Evolutionary conservation across 2,113 vertebrate species (phyloP), one percentile per base, ranked within the genome.

Genomic region (Taxidea taxus): DNA sequence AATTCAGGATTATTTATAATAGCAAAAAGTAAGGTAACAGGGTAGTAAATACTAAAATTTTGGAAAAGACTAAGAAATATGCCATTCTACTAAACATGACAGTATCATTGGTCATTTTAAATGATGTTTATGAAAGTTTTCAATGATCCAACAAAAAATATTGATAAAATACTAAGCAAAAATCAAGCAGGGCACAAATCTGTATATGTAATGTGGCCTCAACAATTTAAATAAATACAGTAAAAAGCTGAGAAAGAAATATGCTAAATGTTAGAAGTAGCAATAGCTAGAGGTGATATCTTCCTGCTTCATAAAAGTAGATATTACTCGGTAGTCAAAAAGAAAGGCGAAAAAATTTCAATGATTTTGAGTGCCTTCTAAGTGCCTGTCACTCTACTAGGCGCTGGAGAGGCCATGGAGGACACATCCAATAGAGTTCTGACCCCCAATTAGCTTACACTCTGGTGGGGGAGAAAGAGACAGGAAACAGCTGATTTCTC

Each of bases 1-100:
- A 95, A 75, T 81, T 54, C 27, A 77, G 74, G 42, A 86, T 56
- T 87, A 92, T 37, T 74, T 93, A 49, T 34, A 94, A 80, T 12
- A 75, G 25, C 27, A 97, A 96, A 83, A 87, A 93, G 21, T n/a
- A 25, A 70, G 34, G 42, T 54, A 88, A 66, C 8, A 91, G 34
- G 16, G 23, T 72, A 96, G 23, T 72, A 96, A 80, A 56, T 44
- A 18, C 51, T 95, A 89, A 96, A 89, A 92, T 90, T 90, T 72
- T 90, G 15, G 39, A 82, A 91, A 95, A 54, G 4, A 91, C 44
- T 89, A 80, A 54, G 44, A 94, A 95, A 91, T 5, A 83, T 42
- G 39, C 47, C 44, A 96, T 62, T 89, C 31, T 68, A 85, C 44
- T 9, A 18, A 78, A 80, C 82, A 74, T 4, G 20, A 84, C 8